Evolutionary conservation across 1,140 invertebrate genomes (phyloP), one percentile per base, ranked within the genome.

Genomic region (Patella vulgata): DNA sequence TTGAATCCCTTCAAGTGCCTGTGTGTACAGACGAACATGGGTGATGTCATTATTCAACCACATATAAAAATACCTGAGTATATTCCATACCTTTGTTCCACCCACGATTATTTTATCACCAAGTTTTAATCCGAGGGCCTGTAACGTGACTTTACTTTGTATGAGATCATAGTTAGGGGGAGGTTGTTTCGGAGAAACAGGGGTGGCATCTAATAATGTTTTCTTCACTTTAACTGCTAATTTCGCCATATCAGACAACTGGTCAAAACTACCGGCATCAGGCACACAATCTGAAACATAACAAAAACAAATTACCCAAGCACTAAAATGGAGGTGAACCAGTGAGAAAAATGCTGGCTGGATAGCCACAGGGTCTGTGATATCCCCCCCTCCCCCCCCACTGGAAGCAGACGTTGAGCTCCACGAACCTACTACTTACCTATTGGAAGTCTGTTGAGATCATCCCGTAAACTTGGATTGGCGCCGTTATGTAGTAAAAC

Each of bases 401-500:
- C n/a, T n/a, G n/a, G n/a, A n/a, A n/a, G n/a, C n/a, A n/a, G n/a
- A n/a, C n/a, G n/a, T n/a, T n/a, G n/a, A n/a, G n/a, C n/a, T n/a
- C n/a, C n/a, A n/a, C n/a, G n/a, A n/a, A n/a, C n/a, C n/a, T n/a
- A n/a, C n/a, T 21, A 70, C 62, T 55, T 60, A 85, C 83, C 85
- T 65, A 78, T 60, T 59, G 85, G 83, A 52, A 73, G 82, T 59
- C 82, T 72, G 21, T 80, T 83, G 12, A 81, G 71, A 60, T 82
- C 78, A 73, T 87, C 86, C 70, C 82, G 83, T 4, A 84, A 21
- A 9, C 66, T 57, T 11, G 80, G 72, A 74, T 85, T 84, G 43
- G 87, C 87, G 30, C 85, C 84, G 68, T 85, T 82, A 56, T 86
- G 77, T 43, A 88, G 69, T 12, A 88, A 71, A 14, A 87, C 74